Percentiles rank a stretch among this genome's conserved stretches.
Evolutionary conservation across 92 coral and sea anemone species (phyloP).

Genomic region (Blastomussa wellsi): DNA sequence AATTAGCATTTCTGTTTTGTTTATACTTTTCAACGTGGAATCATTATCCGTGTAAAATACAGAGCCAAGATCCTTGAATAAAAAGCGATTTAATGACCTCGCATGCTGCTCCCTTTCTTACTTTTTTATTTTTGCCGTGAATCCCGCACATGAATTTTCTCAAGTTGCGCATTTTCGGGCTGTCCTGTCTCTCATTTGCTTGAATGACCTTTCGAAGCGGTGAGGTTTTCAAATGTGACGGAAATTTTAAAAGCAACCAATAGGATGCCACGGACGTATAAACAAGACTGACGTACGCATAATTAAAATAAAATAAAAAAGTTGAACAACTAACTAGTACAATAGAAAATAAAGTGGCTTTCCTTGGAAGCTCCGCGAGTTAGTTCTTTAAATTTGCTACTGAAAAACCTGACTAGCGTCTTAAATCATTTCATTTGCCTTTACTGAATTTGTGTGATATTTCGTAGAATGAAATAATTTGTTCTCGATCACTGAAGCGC

Average conservation of each 20-base stretch:
- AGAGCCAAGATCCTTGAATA: no score
- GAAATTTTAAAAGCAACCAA: neutral
- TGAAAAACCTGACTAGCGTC: neutral
- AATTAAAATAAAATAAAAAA: neutral
- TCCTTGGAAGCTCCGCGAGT: neutral
- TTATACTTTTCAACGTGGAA: no score
- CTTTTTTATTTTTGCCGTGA: no score
- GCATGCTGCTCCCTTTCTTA: no score
- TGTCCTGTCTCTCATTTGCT: no score
- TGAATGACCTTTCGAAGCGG: neutral
- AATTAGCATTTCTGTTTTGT: no score
- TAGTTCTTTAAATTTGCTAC: neutral
- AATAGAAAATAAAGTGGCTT: neutral
- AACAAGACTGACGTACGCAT: neutral
- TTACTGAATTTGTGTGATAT: no score
- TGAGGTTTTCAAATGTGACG: neutral
- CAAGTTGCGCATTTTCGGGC: no score
- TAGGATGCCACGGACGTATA: neutral
- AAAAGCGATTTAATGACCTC: no score
- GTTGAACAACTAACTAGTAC: neutral
- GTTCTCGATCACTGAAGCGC: neutral
- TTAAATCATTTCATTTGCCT: no score
- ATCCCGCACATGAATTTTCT: no score
- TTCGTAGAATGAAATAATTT: neutral
- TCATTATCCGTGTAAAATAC: no score